A percentile compares a stretch with the other conserved stretches of the same genome.
These are phyloP conservation scores for Probosciger aterrimus DNA, from an alignment of 2,113 vertebrate genomes.

Conservation along the genomic window DNA sequence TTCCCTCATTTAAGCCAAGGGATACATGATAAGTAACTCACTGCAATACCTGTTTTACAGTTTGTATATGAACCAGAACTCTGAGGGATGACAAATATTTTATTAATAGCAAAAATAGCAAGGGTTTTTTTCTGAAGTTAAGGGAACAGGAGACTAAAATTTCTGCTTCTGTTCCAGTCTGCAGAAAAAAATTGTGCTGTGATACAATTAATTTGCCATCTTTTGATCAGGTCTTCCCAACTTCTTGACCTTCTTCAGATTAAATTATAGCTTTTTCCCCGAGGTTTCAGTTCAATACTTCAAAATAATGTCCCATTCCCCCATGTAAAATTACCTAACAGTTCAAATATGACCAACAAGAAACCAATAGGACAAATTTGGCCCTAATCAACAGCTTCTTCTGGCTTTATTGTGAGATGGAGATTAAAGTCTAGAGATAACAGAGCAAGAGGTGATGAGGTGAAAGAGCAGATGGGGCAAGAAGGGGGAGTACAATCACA, in stretches of 20 bases:
- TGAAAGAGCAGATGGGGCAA: not conserved
- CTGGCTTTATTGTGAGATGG: not conserved
- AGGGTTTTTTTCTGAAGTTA: not conserved
- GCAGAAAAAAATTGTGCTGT: not conserved
- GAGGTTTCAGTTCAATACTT: not conserved
- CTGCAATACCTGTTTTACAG: not conserved
- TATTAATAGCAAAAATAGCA: not conserved
- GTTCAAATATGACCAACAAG: not conserved
- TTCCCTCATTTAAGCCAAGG: not conserved
- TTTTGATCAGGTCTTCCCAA: not conserved
- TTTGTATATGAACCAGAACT: not conserved
- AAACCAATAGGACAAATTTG: not conserved
- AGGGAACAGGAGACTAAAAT: not conserved
- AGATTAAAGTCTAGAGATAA: not conserved
- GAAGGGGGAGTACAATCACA: not conserved
- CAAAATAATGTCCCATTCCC: not conserved
- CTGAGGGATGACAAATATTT: fast-evolving
- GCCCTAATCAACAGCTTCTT: not conserved
- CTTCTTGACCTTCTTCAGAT: not conserved
- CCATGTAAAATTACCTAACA: not conserved
- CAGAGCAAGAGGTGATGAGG: not conserved
- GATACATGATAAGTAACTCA: not conserved
- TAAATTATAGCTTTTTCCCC: not conserved
- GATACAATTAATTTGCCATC: not conserved
- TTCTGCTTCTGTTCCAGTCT: not conserved